Evolutionary conservation across 2,888 invertebrate genomes (phyloP).

Genomic region (Limenitis arthemis): DNA sequence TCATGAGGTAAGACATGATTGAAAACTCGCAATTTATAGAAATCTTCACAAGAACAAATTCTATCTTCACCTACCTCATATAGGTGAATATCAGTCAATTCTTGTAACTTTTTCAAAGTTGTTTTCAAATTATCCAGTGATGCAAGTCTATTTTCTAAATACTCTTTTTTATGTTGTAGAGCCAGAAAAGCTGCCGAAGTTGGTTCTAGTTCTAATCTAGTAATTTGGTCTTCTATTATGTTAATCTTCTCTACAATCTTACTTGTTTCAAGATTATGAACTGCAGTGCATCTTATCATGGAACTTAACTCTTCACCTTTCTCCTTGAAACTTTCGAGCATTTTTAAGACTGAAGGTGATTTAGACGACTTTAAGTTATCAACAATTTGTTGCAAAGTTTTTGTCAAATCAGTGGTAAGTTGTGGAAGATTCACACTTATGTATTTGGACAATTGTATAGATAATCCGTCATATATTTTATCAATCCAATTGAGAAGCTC

Average conservation of each 20-base stretch:
- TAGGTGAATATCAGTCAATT: constrained; percentile 29
- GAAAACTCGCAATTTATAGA: constrained; percentile 53
- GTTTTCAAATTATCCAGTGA: constrained; percentile 49
- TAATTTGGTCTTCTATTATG: constrained; percentile 46
- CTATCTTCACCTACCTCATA: constrained; percentile 37
- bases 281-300: constrained; percentile 44
- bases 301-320: constrained; percentile 42
- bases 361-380: constrained; percentile 38
- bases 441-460: constrained; percentile 42
- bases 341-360: constrained; percentile 32
- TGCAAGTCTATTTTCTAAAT: constrained; percentile 41
- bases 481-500: constrained; percentile 55
- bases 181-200: constrained; percentile 47
- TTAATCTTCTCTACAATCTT: constrained; percentile 51
- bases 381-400: constrained; percentile 52
- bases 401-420: constrained; percentile 42
- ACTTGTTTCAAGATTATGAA: constrained; percentile 48
- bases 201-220: constrained; percentile 40
- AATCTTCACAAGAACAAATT: constrained; percentile 50
- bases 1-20: constrained; percentile 48
- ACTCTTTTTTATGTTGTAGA: constrained; percentile 47
- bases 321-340: constrained; percentile 41
- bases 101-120: constrained; percentile 39
- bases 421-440: constrained; percentile 40
- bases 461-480: constrained; percentile 48